These are phyloP conservation scores for Saccopteryx bilineata DNA, from an alignment of 2,113 vertebrate genomes.

Conservation along the genomic window DNA sequence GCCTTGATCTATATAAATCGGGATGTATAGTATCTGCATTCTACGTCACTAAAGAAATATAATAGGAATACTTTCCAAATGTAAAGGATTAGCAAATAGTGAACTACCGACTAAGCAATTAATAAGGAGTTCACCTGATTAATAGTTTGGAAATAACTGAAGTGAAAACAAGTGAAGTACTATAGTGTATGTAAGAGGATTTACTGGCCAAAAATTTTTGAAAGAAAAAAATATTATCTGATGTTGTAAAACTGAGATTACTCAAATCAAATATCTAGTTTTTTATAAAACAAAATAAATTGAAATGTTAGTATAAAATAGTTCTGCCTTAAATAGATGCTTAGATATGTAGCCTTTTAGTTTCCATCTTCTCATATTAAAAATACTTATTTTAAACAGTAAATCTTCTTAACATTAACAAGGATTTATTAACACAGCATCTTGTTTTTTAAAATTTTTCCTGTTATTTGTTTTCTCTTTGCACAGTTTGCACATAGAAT, in stretches of 20 bases:
- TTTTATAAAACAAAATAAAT: slow-evolving; percentile 54
- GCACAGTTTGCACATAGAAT: slow-evolving; percentile 20
- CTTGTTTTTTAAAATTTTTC: slow-evolving; percentile 54
- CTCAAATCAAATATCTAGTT: slow-evolving; percentile 33
- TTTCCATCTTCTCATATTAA: slow-evolving; percentile 37
- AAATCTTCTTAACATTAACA: slow-evolving; percentile 33
- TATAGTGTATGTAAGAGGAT: slow-evolving; percentile 7
- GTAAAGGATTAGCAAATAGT: slow-evolving; percentile 44
- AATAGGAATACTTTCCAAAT: slow-evolving; percentile 34
- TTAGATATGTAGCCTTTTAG: slow-evolving; percentile 5
- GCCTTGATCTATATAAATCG: not conserved
- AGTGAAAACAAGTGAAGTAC: slow-evolving; percentile 16
- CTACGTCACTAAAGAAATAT: slow-evolving; percentile 52
- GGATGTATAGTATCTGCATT: not conserved
- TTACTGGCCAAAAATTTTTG: slow-evolving; percentile 57
- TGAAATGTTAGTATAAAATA: slow-evolving; percentile 29
- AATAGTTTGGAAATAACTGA: slow-evolving; percentile 50
- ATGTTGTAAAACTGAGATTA: slow-evolving; percentile 49
- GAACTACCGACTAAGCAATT: slow-evolving; percentile 39
- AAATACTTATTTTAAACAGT: slow-evolving; percentile 57
- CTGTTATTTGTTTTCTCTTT: slow-evolving; percentile 39
- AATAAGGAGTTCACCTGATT: slow-evolving; percentile 38
- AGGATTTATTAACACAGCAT: slow-evolving; percentile 7
- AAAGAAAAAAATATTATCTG: slow-evolving; percentile 46
- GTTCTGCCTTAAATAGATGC: slow-evolving; percentile 22